Conservation (phyloP, 2,113 vertebrate genomes). For the Ailurus styani region DNA sequence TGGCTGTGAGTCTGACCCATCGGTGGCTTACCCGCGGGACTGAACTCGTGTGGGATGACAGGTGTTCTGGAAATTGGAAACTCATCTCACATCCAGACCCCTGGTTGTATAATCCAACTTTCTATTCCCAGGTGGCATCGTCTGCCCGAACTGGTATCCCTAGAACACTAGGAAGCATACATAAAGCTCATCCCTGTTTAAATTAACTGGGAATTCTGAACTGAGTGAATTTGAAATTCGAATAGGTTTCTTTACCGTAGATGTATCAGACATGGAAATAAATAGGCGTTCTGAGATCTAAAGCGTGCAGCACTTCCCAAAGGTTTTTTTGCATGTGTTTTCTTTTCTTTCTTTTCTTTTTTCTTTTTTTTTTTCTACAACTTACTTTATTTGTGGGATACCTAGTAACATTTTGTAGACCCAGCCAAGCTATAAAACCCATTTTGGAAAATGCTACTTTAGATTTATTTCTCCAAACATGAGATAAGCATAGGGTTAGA, state of each 20-base stretch:
- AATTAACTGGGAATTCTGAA: not conserved
- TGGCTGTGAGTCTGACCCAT: too few relatives aligned
- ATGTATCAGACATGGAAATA: not conserved
- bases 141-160: not conserved
- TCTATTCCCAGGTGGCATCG: not conserved
- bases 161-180: conserved; percentile 12
- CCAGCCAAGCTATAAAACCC: conserved; percentile 31
- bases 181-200: not conserved
- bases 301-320: not conserved
- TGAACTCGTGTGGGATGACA: too few relatives aligned
- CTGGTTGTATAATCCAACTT: not conserved
- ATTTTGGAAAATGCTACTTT: conserved; percentile 51
- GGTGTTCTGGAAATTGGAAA: not conserved
- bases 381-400: conserved; percentile 31
- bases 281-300: conserved; percentile 1
- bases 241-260: not conserved
- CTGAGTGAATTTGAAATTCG: conserved; percentile 12
- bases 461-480: conserved; percentile 53
- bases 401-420: conserved; percentile 34
- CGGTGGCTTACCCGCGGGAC: too few relatives aligned
- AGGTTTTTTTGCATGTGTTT: not conserved
- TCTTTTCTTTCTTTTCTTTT: too few relatives aligned
- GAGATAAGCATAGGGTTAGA: conserved; percentile 10
- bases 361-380: not conserved
- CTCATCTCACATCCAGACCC: not conserved